Conservation (phyloP, 2,113 vertebrate genomes). For the Meriones unguiculatus region DNA sequence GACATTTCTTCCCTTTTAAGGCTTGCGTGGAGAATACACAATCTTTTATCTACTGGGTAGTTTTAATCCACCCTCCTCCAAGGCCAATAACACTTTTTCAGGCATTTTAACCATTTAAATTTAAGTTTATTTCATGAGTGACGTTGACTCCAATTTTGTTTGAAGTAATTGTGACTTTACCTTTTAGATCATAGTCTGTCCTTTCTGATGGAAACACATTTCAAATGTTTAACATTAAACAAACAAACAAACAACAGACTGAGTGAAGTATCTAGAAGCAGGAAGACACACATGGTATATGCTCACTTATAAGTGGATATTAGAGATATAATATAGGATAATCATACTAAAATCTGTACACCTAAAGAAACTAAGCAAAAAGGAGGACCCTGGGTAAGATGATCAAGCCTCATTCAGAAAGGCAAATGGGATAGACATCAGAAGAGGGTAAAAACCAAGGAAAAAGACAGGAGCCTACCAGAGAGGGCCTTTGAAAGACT, state of each 20-base stretch:
- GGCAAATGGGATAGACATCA: too few species aligned
- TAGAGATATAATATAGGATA: too few species aligned
- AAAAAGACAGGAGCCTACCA: too few species aligned
- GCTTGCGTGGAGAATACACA: background rate
- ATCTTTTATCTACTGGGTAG: background rate
- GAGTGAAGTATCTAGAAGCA: too few species aligned
- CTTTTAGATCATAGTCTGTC: constrained; percentile 25
- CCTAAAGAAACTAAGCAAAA: too few species aligned
- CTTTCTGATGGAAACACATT: constrained; percentile 42
- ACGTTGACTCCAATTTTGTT: background rate
- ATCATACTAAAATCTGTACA: too few species aligned
- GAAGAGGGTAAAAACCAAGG: too few species aligned
- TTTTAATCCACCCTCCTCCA: background rate
- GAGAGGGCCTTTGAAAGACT: too few species aligned
- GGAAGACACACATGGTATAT: too few species aligned
- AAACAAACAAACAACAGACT: background rate
- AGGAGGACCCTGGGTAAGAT: too few species aligned
- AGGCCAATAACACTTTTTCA: background rate
- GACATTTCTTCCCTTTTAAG: background rate
- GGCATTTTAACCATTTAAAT: background rate
- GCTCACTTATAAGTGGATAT: too few species aligned
- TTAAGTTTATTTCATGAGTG: background rate
- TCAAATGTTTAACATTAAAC: constrained; percentile 60
- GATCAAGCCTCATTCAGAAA: too few species aligned
- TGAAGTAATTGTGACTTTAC: background rate